These are phyloP conservation scores for Oligia latruncula DNA, from an alignment of 2,888 invertebrate genomes.

Conservation along the genomic window DNA sequence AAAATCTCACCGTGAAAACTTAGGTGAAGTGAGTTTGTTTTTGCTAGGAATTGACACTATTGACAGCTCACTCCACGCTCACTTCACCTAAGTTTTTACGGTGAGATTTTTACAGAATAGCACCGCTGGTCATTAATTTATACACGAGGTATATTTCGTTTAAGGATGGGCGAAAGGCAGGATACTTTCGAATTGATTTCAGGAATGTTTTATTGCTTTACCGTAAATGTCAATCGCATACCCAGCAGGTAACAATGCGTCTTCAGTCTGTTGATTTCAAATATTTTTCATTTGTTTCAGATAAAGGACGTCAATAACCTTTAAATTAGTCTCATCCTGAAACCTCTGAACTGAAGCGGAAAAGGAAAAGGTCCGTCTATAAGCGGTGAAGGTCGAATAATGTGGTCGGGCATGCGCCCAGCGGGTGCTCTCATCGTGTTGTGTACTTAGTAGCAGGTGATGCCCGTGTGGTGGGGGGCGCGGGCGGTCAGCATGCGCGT, in stretches of 20 bases:
- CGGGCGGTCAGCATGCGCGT: conserved; percentile 85
- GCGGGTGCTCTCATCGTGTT: conserved; percentile 78
- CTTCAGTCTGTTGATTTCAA: conserved; percentile 4
- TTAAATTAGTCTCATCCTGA: conserved; percentile 34
- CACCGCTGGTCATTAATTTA: conserved; percentile 26
- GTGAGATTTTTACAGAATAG: no score
- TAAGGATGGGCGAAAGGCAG: background rate
- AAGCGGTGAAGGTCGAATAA: conserved; percentile 78
- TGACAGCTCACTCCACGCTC: no score
- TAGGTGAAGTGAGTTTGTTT: no score
- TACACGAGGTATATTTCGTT: conserved; percentile 4
- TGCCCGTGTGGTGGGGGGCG: conserved; percentile 83
- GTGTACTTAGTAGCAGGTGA: conserved; percentile 85
- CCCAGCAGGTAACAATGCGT: background rate
- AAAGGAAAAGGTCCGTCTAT: conserved; percentile 65
- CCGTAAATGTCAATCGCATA: background rate
- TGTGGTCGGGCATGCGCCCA: conserved; percentile 87
- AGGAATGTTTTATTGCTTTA: background rate
- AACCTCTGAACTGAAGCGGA: conserved; percentile 69
- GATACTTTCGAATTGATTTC: conserved; percentile 5
- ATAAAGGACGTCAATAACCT: conserved; percentile 36
- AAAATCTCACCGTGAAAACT: no score
- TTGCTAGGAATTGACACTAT: no score
- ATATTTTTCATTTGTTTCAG: conserved; percentile 73
- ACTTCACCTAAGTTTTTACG: no score